These are phyloP conservation scores for Lasioglossum malachurum DNA, from an alignment of 2,888 invertebrate species.

Conservation along the genomic window DNA sequence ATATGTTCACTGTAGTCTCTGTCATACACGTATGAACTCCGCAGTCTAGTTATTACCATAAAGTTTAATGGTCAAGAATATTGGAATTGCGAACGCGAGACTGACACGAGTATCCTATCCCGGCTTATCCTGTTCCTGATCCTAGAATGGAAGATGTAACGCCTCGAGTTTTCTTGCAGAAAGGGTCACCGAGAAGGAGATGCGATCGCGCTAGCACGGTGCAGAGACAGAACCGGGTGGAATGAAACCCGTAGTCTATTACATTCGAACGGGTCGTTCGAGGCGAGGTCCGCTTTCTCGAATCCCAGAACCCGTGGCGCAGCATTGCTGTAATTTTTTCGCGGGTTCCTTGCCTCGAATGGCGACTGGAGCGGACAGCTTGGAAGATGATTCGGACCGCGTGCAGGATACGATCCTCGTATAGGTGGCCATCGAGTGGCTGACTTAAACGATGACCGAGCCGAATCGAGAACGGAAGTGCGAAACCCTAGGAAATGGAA, in stretches of 20 bases:
- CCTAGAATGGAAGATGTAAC: not conserved
- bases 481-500: conserved; percentile 59
- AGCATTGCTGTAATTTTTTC: conserved; percentile 39
- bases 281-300: conserved; percentile 1
- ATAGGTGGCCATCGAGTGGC: conserved; percentile 47
- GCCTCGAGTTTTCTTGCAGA: not conserved
- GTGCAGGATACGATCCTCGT: conserved; percentile 57
- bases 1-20: too few relatives aligned
- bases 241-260: conserved; percentile 19
- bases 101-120: not conserved
- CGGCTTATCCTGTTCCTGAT: not conserved
- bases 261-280: conserved; percentile 26
- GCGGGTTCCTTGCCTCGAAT: conserved; percentile 10
- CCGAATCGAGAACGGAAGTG: conserved; percentile 38
- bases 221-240: not conserved
- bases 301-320: not conserved
- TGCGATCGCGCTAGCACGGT: not conserved
- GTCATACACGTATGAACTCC: too few relatives aligned
- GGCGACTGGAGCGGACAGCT: conserved; percentile 46
- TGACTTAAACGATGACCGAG: conserved; percentile 34
- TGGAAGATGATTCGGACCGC: conserved; percentile 48
- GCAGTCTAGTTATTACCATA: not conserved
- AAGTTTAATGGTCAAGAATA: not conserved
- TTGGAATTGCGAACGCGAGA: not conserved
- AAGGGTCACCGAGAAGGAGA: not conserved